These are phyloP conservation scores for Strix uralensis DNA, from an alignment of 2,113 vertebrate species.

Conservation along the genomic window DNA sequence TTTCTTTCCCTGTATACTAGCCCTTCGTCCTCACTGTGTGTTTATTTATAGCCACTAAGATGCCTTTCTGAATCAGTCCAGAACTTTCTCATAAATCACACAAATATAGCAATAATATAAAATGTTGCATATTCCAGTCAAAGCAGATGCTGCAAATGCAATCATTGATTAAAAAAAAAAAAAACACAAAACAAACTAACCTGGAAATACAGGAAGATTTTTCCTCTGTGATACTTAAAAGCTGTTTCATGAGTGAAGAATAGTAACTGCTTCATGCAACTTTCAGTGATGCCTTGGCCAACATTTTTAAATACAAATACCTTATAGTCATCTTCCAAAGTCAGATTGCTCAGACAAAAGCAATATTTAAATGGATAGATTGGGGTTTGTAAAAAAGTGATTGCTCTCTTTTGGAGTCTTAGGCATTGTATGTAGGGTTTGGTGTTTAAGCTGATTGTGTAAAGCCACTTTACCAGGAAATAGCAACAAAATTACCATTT, in stretches of 20 bases:
- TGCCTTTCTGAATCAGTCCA: neutral
- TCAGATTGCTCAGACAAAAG: neutral
- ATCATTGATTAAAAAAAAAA: neutral
- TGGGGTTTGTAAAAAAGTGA: neutral
- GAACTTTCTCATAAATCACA: neutral
- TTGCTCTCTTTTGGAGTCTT: neutral
- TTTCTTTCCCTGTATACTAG: neutral
- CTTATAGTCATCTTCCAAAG: neutral
- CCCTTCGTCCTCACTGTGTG: neutral
- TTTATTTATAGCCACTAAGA: neutral
- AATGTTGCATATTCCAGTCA: neutral
- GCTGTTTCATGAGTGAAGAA: neutral
- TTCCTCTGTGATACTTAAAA: neutral
- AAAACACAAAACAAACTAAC: neutral
- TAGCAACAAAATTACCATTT: neutral
- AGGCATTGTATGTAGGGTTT: neutral
- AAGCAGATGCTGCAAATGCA: neutral
- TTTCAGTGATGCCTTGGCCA: neutral
- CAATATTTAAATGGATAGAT: neutral
- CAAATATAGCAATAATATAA: neutral
- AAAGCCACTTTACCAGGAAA: neutral
- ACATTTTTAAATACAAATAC: neutral
- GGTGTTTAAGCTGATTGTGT: neutral
- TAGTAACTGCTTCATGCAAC: neutral
- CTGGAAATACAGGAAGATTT: neutral